A percentile compares a stretch with the other conserved stretches of the same genome.
phyloP scores from a whole-genome alignment of 2,888 invertebrate species.

The Mythimna ferrago region DNA sequence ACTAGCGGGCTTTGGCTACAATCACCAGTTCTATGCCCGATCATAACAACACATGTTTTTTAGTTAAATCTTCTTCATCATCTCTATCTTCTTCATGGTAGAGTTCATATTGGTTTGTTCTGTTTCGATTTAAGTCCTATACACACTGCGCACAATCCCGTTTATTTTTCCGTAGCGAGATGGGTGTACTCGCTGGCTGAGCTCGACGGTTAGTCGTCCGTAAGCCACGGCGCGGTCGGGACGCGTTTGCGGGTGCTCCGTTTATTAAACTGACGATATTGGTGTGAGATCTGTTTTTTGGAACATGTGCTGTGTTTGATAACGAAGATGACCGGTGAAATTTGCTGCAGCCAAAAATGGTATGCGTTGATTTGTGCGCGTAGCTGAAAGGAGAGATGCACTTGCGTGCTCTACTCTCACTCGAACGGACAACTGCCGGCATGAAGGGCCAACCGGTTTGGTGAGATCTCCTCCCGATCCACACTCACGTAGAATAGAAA shows the following conservation, averaged over 20 bases:
- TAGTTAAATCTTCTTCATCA: slow-evolving; percentile 38
- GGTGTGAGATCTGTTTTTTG: slow-evolving; percentile 71
- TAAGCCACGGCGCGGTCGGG: slow-evolving; percentile 70
- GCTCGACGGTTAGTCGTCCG: slow-evolving; percentile 78
- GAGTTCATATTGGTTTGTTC: slow-evolving; percentile 67
- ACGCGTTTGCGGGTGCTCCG: slow-evolving; percentile 67
- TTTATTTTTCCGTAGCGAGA: slow-evolving; percentile 79
- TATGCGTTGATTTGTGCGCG: slow-evolving; percentile 81
- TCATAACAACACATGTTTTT: slow-evolving; percentile 72
- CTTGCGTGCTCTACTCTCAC: slow-evolving; percentile 79
- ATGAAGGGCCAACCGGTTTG: slow-evolving; percentile 91
- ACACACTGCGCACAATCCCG: slow-evolving; percentile 78
- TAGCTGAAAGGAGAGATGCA: slow-evolving; percentile 84
- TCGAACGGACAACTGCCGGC: slow-evolving; percentile 78
- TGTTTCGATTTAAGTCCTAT: slow-evolving; percentile 72
- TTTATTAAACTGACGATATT: slow-evolving; percentile 50
- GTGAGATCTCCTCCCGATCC: slow-evolving; percentile 84
- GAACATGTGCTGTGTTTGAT: slow-evolving; percentile 84
- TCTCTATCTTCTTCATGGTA: slow-evolving; percentile 56
- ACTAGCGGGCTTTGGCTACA: slow-evolving; percentile 78
- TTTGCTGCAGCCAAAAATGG: slow-evolving; percentile 81
- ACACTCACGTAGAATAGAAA: slow-evolving; percentile 74
- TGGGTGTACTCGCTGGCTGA: slow-evolving; percentile 62
- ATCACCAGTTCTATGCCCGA: slow-evolving; percentile 60
- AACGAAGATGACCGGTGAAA: slow-evolving; percentile 85